phyloP scores from a whole-genome alignment of 2,888 invertebrate genomes.

The Torymus tubicola region DNA sequence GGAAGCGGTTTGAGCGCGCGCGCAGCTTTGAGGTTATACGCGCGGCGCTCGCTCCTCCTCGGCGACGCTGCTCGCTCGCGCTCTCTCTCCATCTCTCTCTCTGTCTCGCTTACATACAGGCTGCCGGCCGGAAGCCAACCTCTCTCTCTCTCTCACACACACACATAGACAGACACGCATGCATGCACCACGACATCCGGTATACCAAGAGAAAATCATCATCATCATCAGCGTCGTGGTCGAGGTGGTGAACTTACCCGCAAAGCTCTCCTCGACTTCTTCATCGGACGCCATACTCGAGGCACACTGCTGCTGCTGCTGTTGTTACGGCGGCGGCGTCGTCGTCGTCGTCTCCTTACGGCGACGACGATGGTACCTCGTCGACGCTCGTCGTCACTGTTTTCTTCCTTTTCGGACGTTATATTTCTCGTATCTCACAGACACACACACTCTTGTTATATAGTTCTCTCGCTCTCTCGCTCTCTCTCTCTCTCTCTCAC shows the following conservation, averaged over 20 bases:
- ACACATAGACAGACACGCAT: too few relatives aligned
- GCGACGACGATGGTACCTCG: constrained; percentile 1
- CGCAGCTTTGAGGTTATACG: constrained; percentile 49
- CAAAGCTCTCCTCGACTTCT: constrained; percentile 90
- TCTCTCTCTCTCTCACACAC: too few relatives aligned
- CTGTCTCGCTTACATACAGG: too few relatives aligned
- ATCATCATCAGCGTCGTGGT: neutral
- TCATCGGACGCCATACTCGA: constrained; percentile 89
- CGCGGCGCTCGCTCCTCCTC: neutral
- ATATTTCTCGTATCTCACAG: too few relatives aligned
- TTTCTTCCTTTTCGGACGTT: neutral
- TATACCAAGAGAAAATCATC: too few relatives aligned
- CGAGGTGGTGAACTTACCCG: constrained; percentile 82
- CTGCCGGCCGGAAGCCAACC: too few relatives aligned
- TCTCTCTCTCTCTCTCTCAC: too few relatives aligned
- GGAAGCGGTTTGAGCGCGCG: constrained; percentile 37
- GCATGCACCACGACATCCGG: too few relatives aligned
- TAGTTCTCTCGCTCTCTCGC: too few relatives aligned
- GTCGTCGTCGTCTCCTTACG: neutral
- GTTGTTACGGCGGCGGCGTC: constrained; percentile 15
- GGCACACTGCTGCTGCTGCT: neutral
- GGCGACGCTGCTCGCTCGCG: neutral
- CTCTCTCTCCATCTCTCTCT: too few relatives aligned
- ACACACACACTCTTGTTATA: constrained; percentile 24
- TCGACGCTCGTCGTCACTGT: constrained; percentile 1